Percentiles rank a stretch among this genome's conserved stretches.
Evolutionary conservation across 2,113 vertebrate species (phyloP).

Genomic region (Cinclus mexicanus): DNA sequence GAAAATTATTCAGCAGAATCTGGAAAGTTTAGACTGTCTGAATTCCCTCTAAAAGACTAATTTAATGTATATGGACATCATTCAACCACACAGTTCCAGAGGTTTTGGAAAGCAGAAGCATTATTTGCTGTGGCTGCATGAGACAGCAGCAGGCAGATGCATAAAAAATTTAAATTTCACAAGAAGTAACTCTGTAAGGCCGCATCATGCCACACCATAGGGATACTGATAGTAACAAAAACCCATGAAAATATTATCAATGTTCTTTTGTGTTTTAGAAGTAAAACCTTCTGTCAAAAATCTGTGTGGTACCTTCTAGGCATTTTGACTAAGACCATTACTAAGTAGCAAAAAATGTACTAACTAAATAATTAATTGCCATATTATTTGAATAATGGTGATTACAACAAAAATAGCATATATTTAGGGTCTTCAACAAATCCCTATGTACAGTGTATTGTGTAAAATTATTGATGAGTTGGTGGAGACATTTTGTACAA

Average conservation of each 20-base stretch:
- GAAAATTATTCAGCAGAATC: background rate
- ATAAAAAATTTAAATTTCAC: background rate
- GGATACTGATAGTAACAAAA: background rate
- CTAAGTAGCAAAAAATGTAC: background rate
- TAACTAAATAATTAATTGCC: background rate
- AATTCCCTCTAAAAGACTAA: background rate
- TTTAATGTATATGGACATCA: background rate
- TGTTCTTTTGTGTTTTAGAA: background rate
- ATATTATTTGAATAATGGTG: background rate
- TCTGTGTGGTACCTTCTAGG: background rate
- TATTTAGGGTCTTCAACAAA: background rate
- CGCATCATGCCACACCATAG: fast-evolving
- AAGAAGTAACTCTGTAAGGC: background rate
- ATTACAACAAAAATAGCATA: background rate
- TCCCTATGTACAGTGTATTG: background rate
- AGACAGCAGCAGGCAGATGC: background rate
- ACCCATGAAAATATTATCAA: background rate
- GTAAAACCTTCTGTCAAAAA: background rate
- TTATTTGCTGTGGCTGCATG: background rate
- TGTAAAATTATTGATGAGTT: background rate
- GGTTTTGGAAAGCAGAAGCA: background rate
- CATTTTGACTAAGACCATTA: background rate
- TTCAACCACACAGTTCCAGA: background rate
- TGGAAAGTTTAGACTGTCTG: background rate
- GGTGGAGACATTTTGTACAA: background rate